phyloP scores from a whole-genome alignment of 2,113 vertebrate species.

The Actinemys pallida region DNA sequence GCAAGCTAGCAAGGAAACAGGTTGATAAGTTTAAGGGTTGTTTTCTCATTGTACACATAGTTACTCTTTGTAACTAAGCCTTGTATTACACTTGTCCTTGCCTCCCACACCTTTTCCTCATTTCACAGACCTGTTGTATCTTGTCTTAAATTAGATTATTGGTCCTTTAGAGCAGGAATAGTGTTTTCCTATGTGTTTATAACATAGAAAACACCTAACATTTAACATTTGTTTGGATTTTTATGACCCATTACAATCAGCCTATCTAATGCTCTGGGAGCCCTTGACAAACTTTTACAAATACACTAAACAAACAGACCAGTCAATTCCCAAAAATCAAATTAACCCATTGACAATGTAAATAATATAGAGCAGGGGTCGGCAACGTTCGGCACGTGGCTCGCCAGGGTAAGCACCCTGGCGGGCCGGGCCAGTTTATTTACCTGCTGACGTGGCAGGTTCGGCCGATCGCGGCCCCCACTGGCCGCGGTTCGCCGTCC shows the following conservation, averaged over 20 bases:
- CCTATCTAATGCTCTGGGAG: background rate
- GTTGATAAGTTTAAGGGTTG: background rate
- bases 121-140: background rate
- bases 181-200: background rate
- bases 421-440: too few species aligned
- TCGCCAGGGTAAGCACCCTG: too few species aligned
- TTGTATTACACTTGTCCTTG: background rate
- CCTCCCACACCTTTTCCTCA: background rate
- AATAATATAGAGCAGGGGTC: background rate
- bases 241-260: background rate
- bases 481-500: too few species aligned
- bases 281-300: background rate
- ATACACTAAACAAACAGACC: background rate
- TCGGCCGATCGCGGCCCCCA: too few species aligned
- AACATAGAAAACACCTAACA: background rate
- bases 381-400: too few species aligned
- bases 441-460: too few species aligned
- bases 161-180: background rate
- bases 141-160: constrained; percentile 4
- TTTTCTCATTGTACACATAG: too few species aligned
- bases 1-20: background rate
- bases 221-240: background rate
- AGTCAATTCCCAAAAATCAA: background rate
- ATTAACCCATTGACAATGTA: background rate
- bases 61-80: too few species aligned